These are phyloP conservation scores for Trichoplusia ni DNA, from an alignment of 1,140 invertebrate species.

Conservation along the genomic window DNA sequence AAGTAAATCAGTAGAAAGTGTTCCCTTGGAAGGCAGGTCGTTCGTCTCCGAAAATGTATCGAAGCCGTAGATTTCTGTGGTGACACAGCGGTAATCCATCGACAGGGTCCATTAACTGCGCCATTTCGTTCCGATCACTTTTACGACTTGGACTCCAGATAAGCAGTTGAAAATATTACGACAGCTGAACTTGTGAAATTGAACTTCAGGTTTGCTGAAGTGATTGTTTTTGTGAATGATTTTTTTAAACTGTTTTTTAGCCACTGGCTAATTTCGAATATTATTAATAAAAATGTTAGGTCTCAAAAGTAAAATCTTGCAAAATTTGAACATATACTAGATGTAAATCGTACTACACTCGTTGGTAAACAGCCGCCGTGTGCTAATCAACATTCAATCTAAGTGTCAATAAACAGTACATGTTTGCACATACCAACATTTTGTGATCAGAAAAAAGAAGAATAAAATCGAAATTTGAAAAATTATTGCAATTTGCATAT, in stretches of 20 bases:
- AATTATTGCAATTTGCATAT: background rate
- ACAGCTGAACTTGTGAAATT: too few relatives aligned
- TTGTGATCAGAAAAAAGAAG: background rate
- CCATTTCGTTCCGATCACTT: conserved; percentile 15
- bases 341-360: too few relatives aligned
- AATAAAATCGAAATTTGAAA: background rate
- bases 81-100: conserved; percentile 18
- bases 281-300: too few relatives aligned
- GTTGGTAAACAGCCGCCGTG: conserved; percentile 1
- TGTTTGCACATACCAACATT: conserved; percentile 6
- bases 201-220: conserved; percentile 4
- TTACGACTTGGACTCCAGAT: conserved; percentile 24
- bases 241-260: too few relatives aligned
- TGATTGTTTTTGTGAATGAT: too few relatives aligned
- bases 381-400: conserved; percentile 13
- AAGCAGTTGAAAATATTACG: conserved; percentile 10
- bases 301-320: too few relatives aligned
- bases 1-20: conserved; percentile 22
- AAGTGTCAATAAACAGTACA: conserved; percentile 7
- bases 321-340: conserved; percentile 1
- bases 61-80: conserved; percentile 14
- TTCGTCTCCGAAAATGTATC: conserved; percentile 14
- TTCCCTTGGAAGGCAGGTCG: conserved; percentile 6
- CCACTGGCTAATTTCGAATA: too few relatives aligned
- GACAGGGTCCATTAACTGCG: conserved; percentile 16